Base-by-base conservation (phyloP, 1,140 invertebrate species). In the Druon quercuslanigerum region DNA sequence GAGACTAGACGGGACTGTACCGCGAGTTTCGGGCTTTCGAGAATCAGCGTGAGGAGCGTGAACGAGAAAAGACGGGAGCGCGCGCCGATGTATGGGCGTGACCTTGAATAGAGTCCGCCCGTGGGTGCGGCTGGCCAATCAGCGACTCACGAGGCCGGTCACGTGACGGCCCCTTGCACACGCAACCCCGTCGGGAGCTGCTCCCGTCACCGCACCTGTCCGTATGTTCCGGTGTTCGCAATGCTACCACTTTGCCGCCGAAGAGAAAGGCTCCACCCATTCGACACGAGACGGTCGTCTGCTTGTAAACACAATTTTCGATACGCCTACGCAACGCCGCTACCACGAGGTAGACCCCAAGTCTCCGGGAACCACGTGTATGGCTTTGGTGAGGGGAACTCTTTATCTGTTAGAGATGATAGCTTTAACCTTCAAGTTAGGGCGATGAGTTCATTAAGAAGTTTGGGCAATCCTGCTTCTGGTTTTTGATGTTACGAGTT, bases 1-100 rank as follows among this genome's bases (percentile, higher is more conserved):
- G 78, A 77, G 85, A 80, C 81, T 82, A 73, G 79, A 83, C 77
- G 80, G 74, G 82, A 86, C 83, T 85, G 82, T 83, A 85, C 82
- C 79, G 72, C 54, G 73, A 77, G 70, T 70, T 70, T 73, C 75
- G 78, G 78, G 74, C 79, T 78, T 82, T 76, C 78, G 74, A 79
- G 80, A 80, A 82, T 51, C 57, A 74, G 50, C 52, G 5, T 52
- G 76, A 12, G 46, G 75, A 72, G 66, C 80, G 81, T 80, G 78
- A 79, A 78, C 79, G 83, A 75, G 25, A 56, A 73, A 51, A 73
- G 71, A 66, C 52, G 56, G 74, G 56, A 74, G 80, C 80, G 75
- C 82, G 84, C 83, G 83, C 79, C 78, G 72, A n/a, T 51, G 33
- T n/a, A 52, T 20, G 71, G 80, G 76, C 77, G 83, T 77, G 78